A percentile compares a stretch with the other conserved stretches of the same genome.
phyloP scores from a whole-genome alignment of 2,797 vertebrate genomes.

The Macrochelys suwanniensis region DNA sequence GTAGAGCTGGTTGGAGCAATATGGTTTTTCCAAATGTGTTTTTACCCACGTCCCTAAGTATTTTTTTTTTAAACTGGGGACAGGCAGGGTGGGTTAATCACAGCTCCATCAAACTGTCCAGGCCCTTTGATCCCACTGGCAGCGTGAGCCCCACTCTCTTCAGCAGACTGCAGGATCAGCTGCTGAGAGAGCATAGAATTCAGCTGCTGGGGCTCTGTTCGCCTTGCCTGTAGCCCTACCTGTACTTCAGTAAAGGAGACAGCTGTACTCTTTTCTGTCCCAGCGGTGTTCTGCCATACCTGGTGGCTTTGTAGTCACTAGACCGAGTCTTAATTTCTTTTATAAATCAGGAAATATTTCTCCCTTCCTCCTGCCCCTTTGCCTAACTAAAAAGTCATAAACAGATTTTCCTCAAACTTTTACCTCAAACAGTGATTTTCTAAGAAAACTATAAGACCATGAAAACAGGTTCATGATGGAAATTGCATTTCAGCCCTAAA shows the following conservation, averaged over 20 bases:
- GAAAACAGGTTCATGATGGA: neutral
- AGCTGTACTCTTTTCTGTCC: too few relatives aligned
- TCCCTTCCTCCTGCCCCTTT: neutral
- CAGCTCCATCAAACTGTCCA: neutral
- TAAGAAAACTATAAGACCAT: neutral
- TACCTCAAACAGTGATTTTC: neutral
- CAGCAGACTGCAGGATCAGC: neutral
- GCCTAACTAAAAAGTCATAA: accelerated
- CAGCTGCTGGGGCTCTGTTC: neutral
- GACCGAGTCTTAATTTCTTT: neutral
- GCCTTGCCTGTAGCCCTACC: too few relatives aligned
- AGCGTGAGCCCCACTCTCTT: neutral
- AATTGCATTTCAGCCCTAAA: neutral
- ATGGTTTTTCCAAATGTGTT: neutral
- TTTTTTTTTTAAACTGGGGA: neutral
- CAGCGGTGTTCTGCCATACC: neutral
- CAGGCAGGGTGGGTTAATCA: neutral
- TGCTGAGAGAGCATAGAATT: neutral
- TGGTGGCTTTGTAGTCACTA: neutral
- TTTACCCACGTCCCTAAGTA: neutral
- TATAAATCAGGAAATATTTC: neutral
- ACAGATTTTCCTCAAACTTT: accelerated
- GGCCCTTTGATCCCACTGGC: neutral
- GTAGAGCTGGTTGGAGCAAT: neutral
- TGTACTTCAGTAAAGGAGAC: too few relatives aligned